A percentile compares a stretch with the other conserved stretches of the same genome.
phyloP scores from a whole-genome alignment of 2,113 vertebrate genomes.

The Tricholaema leucomelas region DNA sequence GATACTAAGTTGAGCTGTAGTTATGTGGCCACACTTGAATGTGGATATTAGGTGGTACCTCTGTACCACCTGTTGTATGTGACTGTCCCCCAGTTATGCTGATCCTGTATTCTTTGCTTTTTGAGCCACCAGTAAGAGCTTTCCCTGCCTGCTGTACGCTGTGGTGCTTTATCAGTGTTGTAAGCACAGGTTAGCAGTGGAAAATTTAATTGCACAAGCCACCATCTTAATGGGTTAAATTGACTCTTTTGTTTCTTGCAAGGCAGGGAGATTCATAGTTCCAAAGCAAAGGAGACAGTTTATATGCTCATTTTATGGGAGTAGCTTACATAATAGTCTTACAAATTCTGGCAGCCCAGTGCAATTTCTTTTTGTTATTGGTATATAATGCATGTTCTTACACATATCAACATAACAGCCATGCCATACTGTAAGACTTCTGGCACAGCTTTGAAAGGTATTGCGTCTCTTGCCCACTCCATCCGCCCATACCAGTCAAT shows the following conservation, averaged over 20 bases:
- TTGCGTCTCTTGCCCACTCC: not conserved
- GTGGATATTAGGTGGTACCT: not conserved
- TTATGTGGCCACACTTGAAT: not conserved
- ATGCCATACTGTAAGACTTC: not conserved
- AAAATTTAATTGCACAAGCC: not conserved
- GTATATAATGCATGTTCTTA: not conserved
- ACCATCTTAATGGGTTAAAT: not conserved
- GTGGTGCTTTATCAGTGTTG: fast-evolving
- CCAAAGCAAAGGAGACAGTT: not conserved
- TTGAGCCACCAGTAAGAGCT: not conserved
- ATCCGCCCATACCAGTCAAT: not conserved
- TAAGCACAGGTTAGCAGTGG: not conserved
- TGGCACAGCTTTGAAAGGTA: not conserved
- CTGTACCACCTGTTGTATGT: not conserved
- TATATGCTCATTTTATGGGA: not conserved
- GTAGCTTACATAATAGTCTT: not conserved
- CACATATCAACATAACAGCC: not conserved
- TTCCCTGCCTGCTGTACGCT: not conserved
- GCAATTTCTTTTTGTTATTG: not conserved
- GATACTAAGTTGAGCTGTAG: not conserved
- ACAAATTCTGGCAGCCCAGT: not conserved
- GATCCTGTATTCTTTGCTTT: not conserved
- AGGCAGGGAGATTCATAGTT: not conserved
- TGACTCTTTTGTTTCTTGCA: not conserved
- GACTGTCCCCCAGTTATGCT: not conserved